Conservation (phyloP, 2,113 vertebrate species). For the Xiphophorus maculatus region DNA sequence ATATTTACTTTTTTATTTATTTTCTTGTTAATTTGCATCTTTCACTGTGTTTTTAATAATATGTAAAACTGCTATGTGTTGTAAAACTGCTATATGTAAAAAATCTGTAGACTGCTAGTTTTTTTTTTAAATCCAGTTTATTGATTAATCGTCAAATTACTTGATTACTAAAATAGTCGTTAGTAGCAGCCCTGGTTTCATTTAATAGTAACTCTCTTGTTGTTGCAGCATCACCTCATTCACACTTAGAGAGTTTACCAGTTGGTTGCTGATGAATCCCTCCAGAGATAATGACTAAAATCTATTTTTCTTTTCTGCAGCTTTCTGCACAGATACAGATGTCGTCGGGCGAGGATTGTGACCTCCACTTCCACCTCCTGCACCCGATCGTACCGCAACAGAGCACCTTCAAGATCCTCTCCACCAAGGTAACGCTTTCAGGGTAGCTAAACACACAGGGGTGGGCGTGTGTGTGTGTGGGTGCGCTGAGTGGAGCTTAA, state of each 20-base stretch:
- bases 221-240: neutral
- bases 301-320: constrained; percentile 72
- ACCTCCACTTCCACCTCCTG: constrained; percentile 85
- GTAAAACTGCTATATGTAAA: no score
- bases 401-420: constrained; percentile 92
- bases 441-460: neutral
- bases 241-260: neutral
- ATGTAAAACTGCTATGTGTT: no score
- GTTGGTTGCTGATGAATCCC: neutral
- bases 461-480: neutral
- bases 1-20: no score
- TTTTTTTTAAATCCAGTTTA: no score
- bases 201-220: neutral
- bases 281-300: neutral
- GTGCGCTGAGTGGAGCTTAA: neutral
- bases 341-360: constrained; percentile 86
- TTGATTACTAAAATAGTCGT: no score
- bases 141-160: no score
- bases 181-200: neutral
- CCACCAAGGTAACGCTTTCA: constrained; percentile 86
- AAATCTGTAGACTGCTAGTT: no score
- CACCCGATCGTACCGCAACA: constrained; percentile 88
- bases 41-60: no score
- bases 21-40: no score
- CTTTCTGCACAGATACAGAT: constrained; percentile 84